A percentile compares a stretch with the other conserved stretches of the same genome.
phyloP scores from a whole-genome alignment of 2,888 invertebrate species.

The Chymomyza amoena region DNA sequence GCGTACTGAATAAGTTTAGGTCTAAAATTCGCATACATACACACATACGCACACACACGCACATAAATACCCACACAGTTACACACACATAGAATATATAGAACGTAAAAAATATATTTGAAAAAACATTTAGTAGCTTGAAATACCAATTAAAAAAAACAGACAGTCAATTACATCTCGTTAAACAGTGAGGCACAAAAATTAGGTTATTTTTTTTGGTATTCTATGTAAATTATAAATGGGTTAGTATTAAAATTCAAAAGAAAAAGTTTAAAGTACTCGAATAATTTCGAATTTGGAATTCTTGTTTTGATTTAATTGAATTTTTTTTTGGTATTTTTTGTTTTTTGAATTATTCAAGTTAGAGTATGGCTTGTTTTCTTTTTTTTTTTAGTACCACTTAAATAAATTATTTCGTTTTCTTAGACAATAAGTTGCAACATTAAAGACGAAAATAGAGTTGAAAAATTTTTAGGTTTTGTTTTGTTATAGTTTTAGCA shows the following conservation, averaged over 20 bases:
- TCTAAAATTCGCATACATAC: constrained; percentile 6
- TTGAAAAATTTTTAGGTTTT: constrained; percentile 62
- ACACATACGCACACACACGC: constrained; percentile 25
- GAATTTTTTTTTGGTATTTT: constrained; percentile 5
- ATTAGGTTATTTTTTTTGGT: background rate
- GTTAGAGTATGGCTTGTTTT: constrained; percentile 28
- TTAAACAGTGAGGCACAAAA: constrained; percentile 51
- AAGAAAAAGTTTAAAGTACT: constrained; percentile 42
- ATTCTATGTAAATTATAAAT: background rate
- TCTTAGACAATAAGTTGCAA: constrained; percentile 78
- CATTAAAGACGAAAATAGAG: constrained; percentile 79
- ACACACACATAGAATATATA: constrained; percentile 45
- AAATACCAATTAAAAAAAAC: constrained; percentile 55
- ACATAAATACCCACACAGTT: constrained; percentile 16
- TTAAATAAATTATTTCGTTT: constrained; percentile 42
- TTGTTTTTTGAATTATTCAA: constrained; percentile 8
- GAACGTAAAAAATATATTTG: constrained; percentile 48
- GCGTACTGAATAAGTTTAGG: background rate
- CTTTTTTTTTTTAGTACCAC: constrained; percentile 29
- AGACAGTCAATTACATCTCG: constrained; percentile 63
- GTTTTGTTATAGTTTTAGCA: constrained; percentile 33
- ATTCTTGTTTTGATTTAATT: background rate
- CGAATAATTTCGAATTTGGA: constrained; percentile 47
- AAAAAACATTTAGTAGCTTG: constrained; percentile 68
- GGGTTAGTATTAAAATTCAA: constrained; percentile 50